Conservation (phyloP, 1,140 invertebrate species). For the Diuraphis noxia region DNA sequence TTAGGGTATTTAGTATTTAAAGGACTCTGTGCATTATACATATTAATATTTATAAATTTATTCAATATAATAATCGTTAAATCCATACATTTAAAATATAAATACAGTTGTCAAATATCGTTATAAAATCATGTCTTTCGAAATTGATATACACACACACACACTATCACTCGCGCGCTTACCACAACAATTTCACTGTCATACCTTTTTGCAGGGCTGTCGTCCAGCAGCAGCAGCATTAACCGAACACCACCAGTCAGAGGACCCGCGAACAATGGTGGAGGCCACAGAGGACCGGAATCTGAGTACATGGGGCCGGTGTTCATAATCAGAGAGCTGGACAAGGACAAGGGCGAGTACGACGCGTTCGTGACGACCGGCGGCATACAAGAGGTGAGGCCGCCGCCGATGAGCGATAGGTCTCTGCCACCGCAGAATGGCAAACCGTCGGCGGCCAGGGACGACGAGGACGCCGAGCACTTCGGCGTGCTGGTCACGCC, state of each 20-base stretch:
- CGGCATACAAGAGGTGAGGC: slow-evolving; percentile 44
- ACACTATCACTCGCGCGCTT: no score
- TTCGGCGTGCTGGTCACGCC: slow-evolving; percentile 51
- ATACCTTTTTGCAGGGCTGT: background rate
- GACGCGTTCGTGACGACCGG: slow-evolving; percentile 50
- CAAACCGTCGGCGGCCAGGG: background rate
- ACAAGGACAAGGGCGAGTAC: slow-evolving; percentile 29
- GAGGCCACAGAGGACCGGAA: background rate
- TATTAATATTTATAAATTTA: no score
- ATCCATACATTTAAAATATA: no score
- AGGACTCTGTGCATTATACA: no score
- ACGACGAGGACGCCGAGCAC: slow-evolving; percentile 43
- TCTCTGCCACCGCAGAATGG: background rate
- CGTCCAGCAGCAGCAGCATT: background rate
- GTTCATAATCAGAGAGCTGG: slow-evolving; percentile 45
- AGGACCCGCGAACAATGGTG: background rate
- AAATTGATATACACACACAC: no score
- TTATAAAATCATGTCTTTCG: no score
- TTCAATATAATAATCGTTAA: no score
- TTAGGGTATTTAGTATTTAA: no score
- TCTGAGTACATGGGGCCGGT: slow-evolving; percentile 49
- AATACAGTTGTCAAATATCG: no score
- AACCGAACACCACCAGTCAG: background rate
- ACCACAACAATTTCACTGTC: background rate
- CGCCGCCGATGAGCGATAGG: background rate